Base-by-base conservation (phyloP, 2,113 vertebrate genomes). In the Mustelus asterias region DNA sequence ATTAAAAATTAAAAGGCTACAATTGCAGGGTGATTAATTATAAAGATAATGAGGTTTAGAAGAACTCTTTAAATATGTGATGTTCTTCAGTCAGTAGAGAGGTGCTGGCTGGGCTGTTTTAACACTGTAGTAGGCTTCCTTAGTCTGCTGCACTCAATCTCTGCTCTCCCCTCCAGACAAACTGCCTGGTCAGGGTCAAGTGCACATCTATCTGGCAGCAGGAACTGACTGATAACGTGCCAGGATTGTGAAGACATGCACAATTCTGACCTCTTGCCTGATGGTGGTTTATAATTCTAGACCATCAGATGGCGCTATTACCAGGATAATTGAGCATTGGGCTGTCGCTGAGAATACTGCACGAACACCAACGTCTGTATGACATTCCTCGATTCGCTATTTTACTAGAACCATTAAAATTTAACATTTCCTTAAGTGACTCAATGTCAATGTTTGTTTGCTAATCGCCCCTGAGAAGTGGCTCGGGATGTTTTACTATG, bases 281-380 rank as follows among this genome's bases (percentile, higher is more conserved):
- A 60, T 90, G 24, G 29, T 48, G 37, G 14, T 54, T 60, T 90
- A 48, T 33, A 94, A 13, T n/a, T 69, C 20, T 41, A 44, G 13
- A n/a, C 22, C 78, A 96, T 54, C 63, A 58, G 95, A 67, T 96
- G 95, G 78, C 26, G 58, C 95, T n/a, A 96, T 54, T 83, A 85
- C 48, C 44, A 44, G 95, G 58, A 18, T 33, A 92, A 92, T n/a
- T 63, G 88, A 63, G 33, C 11, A 33, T 92, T 63, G 41, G 6
- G 5, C 5, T 33, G 29, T 83, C 41, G 37, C 37, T 20, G n/a
- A 83, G 41, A 83, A 20, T 41, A 20, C 29, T 63, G 0, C 29
- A 14, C 29, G 14, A 63, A 26, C 88, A 33, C 29, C 26, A 90
- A 18, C 20, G 54, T 63, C 33, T 8, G 0, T 63, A 14, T 92